Evolutionary conservation across 2,113 vertebrate genomes (phyloP), one percentile per base, ranked within the genome.

Genomic region (Lamprologus tigripictilis): DNA sequence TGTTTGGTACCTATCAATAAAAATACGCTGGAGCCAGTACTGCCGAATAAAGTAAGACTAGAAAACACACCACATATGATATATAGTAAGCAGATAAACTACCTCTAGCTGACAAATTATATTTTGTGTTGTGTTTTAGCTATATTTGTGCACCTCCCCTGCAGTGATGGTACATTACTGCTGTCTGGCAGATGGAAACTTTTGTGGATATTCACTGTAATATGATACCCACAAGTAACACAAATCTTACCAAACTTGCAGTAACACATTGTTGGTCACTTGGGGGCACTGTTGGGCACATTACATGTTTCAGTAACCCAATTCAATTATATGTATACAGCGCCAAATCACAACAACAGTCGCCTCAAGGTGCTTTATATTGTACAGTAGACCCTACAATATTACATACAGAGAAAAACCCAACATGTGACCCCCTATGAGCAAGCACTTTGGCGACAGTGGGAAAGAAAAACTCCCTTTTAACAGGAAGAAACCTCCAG

Each of bases 61-160:
- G 87, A 92, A 91, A 90, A 66, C 76, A 51, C 17, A 63, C 11
- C 61, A 28, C 5, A 14, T 71, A 9, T 88, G 90, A 92, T 92
- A 83, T 86, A 90, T 89, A 63, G 84, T 58, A 21, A 51, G 40
- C 63, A 26, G 28, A 66, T 35, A 42, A 61, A 54, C 49, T 31
- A 37, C 45, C 13, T 14, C 19, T 85, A 49, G 17, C 71, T 40
- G 19, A 61, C 14, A 47, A 28, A 47, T 76, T 76, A 16, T 28
- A 76, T 76, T 73, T 73, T 45, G 37, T 23, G 12, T 40, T 68
- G 66, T 45, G 21, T 73, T 73, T 73, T 45, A 37, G 33, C 61
- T 21, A 37, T 37, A 66, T 37, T 66, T 35, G 31, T 63, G 17
- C 17, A 63, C 31, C 58, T 33, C 17, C 17, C 58, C 31, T 63